phyloP scores from a whole-genome alignment of 2,797 vertebrate genomes.

The Phrynocephalus forsythii region DNA sequence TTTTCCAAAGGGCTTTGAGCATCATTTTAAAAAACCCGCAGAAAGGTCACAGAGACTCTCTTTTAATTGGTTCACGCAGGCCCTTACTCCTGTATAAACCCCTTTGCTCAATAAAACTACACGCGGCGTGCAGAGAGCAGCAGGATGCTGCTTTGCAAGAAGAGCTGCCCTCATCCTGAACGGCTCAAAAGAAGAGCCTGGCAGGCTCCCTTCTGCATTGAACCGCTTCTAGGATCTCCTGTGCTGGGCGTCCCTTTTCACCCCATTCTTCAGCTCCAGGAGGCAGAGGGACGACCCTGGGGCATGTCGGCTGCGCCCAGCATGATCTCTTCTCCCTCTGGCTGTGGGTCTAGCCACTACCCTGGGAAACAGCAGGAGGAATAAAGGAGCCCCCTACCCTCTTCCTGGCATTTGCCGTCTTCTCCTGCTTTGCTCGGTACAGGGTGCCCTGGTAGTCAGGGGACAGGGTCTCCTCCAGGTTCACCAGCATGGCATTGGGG shows the following conservation, averaged over 20 bases:
- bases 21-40: background rate
- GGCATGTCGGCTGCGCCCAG: background rate
- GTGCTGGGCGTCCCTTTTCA: no score
- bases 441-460: constrained; percentile 88
- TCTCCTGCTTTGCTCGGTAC: constrained; percentile 90
- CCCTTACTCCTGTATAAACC: background rate
- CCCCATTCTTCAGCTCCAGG: background rate
- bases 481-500: constrained; percentile 94
- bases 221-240: no score
- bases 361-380: background rate
- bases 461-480: constrained; percentile 81
- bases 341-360: background rate
- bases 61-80: background rate
- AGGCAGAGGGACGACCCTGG: background rate
- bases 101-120: background rate
- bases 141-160: no score
- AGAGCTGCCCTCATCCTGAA: background rate
- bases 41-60: no score
- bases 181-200: background rate
- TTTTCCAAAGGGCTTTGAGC: background rate
- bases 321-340: no score
- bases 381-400: constrained; percentile 79
- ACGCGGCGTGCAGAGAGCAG: no score
- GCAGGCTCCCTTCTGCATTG: no score
- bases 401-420: constrained; percentile 91